Percentiles rank a stretch among this genome's conserved stretches.
These are phyloP conservation scores for Aurelia coerulea DNA, from an alignment of 30 jellyfish, hydroid and myxozoan genomes.

Conservation along the genomic window DNA sequence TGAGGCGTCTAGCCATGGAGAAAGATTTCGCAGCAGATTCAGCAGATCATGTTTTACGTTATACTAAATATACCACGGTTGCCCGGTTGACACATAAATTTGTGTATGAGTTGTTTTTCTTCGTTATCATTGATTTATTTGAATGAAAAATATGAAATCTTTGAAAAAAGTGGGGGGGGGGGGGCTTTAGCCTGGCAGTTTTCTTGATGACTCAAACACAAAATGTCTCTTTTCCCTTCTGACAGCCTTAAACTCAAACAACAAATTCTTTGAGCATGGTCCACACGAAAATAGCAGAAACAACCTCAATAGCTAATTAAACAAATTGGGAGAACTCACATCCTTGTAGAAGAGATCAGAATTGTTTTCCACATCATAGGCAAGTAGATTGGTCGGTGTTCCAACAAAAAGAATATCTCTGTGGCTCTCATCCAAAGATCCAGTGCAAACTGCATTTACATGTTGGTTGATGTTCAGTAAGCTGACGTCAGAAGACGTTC, in stretches of 20 bases:
- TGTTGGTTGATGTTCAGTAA: constrained; percentile 88
- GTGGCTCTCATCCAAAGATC: constrained; percentile 66
- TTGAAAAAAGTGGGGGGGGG: no score
- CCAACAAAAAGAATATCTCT: constrained; percentile 93
- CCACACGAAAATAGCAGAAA: neutral
- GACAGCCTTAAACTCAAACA: neutral
- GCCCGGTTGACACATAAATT: no score
- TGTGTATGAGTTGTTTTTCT: no score
- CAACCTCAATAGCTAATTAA: neutral
- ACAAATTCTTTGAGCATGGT: neutral
- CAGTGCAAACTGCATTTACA: constrained; percentile 88
- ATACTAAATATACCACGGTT: no score
- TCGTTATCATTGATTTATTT: no score
- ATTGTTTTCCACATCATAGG: constrained; percentile 94
- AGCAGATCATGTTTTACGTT: no score
- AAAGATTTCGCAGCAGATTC: no score
- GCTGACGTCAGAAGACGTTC: constrained; percentile 64
- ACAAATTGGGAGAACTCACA: constrained; percentile 41
- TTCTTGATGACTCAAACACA: neutral
- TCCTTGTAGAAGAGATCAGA: constrained; percentile 94
- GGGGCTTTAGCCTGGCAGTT: no score
- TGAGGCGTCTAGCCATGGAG: no score
- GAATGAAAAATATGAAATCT: no score
- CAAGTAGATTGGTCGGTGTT: constrained; percentile 90
- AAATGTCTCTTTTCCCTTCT: neutral